Percentiles rank a stretch among this genome's conserved stretches.
Conservation (phyloP, 2,797 vertebrate species). For the Cuniculus paca region DNA sequence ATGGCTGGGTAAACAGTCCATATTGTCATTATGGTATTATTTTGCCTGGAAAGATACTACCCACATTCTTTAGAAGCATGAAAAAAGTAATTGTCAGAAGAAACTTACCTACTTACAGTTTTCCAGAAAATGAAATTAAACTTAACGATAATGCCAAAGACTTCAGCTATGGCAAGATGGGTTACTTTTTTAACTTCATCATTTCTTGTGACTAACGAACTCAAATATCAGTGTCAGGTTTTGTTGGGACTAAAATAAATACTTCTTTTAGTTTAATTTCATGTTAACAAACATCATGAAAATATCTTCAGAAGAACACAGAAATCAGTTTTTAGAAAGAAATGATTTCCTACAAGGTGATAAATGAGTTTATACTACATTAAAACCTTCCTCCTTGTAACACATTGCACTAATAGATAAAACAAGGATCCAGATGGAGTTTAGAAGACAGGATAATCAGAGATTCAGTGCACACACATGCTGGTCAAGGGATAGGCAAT, state of each 20-base stretch:
- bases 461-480: not conserved
- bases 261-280: conserved; percentile 40
- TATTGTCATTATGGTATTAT: not conserved
- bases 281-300: conserved; percentile 64
- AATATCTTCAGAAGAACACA: conserved; percentile 35
- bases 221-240: not conserved
- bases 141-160: conserved; percentile 31
- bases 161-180: not conserved
- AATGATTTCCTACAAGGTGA: not conserved
- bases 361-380: not conserved
- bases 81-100: conserved; percentile 13
- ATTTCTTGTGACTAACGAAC: conserved; percentile 65
- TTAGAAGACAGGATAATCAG: not conserved
- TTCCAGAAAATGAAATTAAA: conserved; percentile 65
- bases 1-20: not conserved
- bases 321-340: conserved; percentile 47
- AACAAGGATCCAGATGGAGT: not conserved
- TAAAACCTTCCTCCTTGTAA: not conserved
- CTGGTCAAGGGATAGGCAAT: not conserved
- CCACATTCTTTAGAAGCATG: conserved; percentile 15
- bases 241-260: conserved; percentile 63
- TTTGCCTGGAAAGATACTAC: not conserved
- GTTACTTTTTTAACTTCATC: conserved; percentile 61
- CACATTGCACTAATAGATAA: not conserved
- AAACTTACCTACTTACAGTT: conserved; percentile 59